Percentiles rank a stretch among this genome's conserved stretches.
Conservation (phyloP, 2,113 vertebrate species). For the Rhizomys pruinosus region DNA sequence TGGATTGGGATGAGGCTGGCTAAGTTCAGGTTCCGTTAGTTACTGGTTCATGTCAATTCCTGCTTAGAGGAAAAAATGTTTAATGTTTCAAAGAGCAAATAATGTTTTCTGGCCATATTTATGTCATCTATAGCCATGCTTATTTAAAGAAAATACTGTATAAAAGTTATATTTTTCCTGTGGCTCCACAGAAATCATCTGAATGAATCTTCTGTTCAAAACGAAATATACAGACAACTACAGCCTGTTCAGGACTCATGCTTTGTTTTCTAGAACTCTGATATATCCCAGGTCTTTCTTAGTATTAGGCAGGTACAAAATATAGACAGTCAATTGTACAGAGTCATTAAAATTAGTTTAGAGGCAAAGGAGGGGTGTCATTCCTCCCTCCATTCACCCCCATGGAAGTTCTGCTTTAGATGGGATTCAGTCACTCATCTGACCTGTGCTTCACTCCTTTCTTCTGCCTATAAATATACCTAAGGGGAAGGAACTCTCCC, state of each 20-base stretch:
- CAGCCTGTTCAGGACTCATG: not conserved
- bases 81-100: slow-evolving; percentile 71
- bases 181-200: not conserved
- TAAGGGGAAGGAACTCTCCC: not conserved
- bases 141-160: slow-evolving; percentile 53
- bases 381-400: too few relatives aligned
- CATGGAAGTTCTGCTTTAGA: too few relatives aligned
- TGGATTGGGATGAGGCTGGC: slow-evolving; percentile 58
- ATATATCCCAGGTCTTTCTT: not conserved
- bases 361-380: not conserved
- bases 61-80: slow-evolving; percentile 59
- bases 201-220: slow-evolving; percentile 11
- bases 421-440: not conserved
- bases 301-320: not conserved
- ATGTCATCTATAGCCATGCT: not conserved
- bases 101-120: slow-evolving; percentile 45
- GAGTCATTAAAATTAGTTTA: not conserved
- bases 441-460: not conserved
- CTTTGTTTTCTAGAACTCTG: not conserved
- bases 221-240: not conserved
- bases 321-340: not conserved
- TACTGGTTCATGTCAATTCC: slow-evolving; percentile 63
- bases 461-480: not conserved
- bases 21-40: slow-evolving; percentile 54
- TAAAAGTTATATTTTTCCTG: not conserved